These are phyloP conservation scores for Pentalonia nigronervosa DNA, from an alignment of 1,140 invertebrate species.

Conservation along the genomic window DNA sequence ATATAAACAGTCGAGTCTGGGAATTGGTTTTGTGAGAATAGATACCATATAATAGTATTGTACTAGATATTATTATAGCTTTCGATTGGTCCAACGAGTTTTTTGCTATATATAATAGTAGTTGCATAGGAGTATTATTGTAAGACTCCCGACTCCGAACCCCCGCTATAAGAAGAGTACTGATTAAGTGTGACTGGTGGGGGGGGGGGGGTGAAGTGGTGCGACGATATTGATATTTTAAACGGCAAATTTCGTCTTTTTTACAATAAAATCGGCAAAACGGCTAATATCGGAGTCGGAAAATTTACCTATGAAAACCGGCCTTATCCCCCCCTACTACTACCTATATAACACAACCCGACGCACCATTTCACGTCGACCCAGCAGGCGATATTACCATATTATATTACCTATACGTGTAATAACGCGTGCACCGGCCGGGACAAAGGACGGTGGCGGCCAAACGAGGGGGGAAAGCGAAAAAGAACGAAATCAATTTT, in stretches of 20 bases:
- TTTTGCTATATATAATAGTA: background rate
- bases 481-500: constrained; percentile 16
- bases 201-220: no score
- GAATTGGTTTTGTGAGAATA: no score
- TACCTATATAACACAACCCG: background rate
- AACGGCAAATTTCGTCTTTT: background rate
- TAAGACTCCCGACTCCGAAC: background rate
- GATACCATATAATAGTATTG: no score
- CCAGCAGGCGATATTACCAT: background rate
- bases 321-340: background rate
- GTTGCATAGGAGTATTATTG: no score
- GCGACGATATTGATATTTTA: background rate
- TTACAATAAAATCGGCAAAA: background rate
- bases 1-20: no score
- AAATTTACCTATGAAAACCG: background rate
- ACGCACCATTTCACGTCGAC: background rate
- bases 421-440: background rate
- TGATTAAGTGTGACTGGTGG: no score
- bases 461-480: background rate
- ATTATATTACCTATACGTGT: background rate
- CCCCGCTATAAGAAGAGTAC: background rate
- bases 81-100: background rate
- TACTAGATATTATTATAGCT: no score
- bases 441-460: background rate
- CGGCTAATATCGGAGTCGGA: background rate